phyloP scores from a whole-genome alignment of 2,888 invertebrate species.

The Chromoteleia sp. region DNA sequence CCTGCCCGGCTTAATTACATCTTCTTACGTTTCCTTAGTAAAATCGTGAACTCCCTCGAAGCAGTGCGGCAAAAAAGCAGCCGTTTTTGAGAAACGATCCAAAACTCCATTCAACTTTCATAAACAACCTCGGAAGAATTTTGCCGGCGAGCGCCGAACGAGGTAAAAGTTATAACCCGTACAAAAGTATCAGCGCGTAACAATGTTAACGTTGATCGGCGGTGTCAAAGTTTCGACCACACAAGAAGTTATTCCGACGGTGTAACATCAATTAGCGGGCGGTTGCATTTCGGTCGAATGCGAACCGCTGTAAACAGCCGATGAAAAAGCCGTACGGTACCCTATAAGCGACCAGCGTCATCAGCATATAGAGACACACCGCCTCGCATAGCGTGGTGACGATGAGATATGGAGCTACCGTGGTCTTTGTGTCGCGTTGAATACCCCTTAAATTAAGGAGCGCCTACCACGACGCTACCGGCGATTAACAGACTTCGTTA shows the following conservation, averaged over 20 bases:
- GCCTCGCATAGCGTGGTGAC: constrained; percentile 75
- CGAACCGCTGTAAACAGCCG: constrained; percentile 61
- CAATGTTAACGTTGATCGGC: constrained; percentile 45
- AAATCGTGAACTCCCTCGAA: background rate
- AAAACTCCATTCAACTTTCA: constrained; percentile 26
- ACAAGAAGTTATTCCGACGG: constrained; percentile 60
- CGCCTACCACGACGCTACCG: constrained; percentile 74
- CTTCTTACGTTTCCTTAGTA: constrained; percentile 23
- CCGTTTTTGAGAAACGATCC: constrained; percentile 20
- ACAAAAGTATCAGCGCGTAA: constrained; percentile 27
- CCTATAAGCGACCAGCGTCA: constrained; percentile 50
- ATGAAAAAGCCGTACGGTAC: constrained; percentile 50
- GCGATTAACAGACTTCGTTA: constrained; percentile 70
- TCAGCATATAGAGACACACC: constrained; percentile 48
- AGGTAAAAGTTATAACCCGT: constrained; percentile 31
- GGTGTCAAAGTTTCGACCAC: constrained; percentile 67
- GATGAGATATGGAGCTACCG: constrained; percentile 82
- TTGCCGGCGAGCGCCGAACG: constrained; percentile 3
- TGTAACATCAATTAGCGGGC: constrained; percentile 77
- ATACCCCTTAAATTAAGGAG: constrained; percentile 82
- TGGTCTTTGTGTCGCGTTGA: constrained; percentile 81
- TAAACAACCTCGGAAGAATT: constrained; percentile 17
- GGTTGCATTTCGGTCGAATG: constrained; percentile 73
- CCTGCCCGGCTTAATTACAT: constrained; percentile 13
- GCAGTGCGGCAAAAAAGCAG: background rate